Evolutionary conservation across 2,888 invertebrate genomes (phyloP).

Genomic region (Encarsia formosa): DNA sequence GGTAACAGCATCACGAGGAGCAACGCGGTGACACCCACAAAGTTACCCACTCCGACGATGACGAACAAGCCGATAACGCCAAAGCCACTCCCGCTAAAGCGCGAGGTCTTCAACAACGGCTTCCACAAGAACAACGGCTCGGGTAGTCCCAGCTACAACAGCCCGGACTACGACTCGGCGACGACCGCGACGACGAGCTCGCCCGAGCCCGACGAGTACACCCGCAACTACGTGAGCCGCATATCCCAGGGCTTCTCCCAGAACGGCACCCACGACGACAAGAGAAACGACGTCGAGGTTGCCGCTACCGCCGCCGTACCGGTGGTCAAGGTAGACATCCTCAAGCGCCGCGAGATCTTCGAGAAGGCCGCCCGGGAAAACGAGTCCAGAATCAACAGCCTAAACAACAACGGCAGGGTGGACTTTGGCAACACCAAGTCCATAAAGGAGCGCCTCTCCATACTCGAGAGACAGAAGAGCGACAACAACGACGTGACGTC

Average conservation of each 20-base stretch:
- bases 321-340: constrained; percentile 70
- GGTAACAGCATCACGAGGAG: constrained; percentile 36
- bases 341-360: constrained; percentile 77
- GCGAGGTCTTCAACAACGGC: constrained; percentile 34
- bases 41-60: not conserved
- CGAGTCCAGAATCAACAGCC: constrained; percentile 39
- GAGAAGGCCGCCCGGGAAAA: constrained; percentile 59
- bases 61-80: constrained; percentile 8
- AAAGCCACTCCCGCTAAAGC: constrained; percentile 9
- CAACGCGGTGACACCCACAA: constrained; percentile 33
- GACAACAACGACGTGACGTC: constrained; percentile 47
- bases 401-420: constrained; percentile 47
- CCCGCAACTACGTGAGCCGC: constrained; percentile 78
- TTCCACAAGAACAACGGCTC: constrained; percentile 38
- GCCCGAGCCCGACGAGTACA: constrained; percentile 74
- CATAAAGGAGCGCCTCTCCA: constrained; percentile 69
- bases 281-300: constrained; percentile 31
- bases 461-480: constrained; percentile 62
- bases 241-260: constrained; percentile 53
- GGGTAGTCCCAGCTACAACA: constrained; percentile 34
- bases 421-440: constrained; percentile 64
- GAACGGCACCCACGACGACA: constrained; percentile 42
- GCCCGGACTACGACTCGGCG: constrained; percentile 62
- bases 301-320: constrained; percentile 54
- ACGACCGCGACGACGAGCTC: constrained; percentile 66